phyloP scores from a whole-genome alignment of 2,888 invertebrate genomes.

The Gastracanthus pulcherrimus region DNA sequence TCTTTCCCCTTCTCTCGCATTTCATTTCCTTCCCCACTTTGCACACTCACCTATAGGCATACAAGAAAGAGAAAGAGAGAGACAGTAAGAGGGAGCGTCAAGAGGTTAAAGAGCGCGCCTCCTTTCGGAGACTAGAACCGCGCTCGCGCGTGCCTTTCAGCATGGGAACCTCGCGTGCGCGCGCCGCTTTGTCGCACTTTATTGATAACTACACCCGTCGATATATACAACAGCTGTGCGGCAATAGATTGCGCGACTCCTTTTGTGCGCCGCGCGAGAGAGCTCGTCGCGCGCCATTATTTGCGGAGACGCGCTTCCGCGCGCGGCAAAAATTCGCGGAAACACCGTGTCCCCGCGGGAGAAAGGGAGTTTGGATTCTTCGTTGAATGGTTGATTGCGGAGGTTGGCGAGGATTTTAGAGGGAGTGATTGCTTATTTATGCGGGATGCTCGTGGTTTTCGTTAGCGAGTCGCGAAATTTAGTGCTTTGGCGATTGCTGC shows the following conservation, averaged over 20 bases:
- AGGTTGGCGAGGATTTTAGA: neutral
- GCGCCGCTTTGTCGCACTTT: constrained; percentile 40
- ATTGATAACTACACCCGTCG: constrained; percentile 33
- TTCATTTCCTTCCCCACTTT: neutral
- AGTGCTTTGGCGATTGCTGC: too few species aligned
- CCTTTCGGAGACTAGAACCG: neutral
- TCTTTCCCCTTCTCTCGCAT: too few species aligned
- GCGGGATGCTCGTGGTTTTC: too few species aligned
- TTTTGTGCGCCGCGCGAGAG: constrained; percentile 25
- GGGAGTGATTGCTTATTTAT: too few species aligned
- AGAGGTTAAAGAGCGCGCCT: constrained; percentile 41
- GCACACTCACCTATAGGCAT: neutral
- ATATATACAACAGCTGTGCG: too few species aligned
- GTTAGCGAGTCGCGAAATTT: too few species aligned
- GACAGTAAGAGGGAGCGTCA: neutral
- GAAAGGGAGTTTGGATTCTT: neutral
- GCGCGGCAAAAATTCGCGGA: neutral
- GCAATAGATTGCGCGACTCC: constrained; percentile 41
- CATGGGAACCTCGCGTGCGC: constrained; percentile 37
- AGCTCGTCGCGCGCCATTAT: constrained; percentile 23
- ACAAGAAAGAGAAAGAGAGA: neutral
- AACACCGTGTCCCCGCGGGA: neutral
- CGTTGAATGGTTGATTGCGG: neutral
- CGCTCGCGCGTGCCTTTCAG: constrained; percentile 6
- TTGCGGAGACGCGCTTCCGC: neutral